phyloP scores from a whole-genome alignment of 2,113 vertebrate species.

The Vicugna pacos region DNA sequence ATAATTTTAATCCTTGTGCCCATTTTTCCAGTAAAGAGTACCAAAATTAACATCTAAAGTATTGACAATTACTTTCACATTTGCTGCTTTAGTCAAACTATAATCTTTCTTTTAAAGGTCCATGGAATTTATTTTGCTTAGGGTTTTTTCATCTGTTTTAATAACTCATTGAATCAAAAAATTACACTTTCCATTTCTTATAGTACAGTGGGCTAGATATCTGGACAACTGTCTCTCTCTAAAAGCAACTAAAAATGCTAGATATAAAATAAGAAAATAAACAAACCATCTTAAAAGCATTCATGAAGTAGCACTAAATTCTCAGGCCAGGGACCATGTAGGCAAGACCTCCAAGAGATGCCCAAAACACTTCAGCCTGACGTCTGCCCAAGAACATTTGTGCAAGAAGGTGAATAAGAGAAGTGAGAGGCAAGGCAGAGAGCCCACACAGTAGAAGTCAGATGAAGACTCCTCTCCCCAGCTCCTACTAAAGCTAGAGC shows the following conservation, averaged over 20 bases:
- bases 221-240: neutral
- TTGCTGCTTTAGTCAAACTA: neutral
- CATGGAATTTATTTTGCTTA: neutral
- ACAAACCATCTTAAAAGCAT: neutral
- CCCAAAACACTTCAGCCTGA: neutral
- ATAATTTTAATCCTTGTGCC: neutral
- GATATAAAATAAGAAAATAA: neutral
- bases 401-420: neutral
- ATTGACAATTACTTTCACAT: neutral
- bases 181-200: neutral
- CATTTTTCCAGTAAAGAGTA: neutral
- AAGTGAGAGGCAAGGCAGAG: neutral
- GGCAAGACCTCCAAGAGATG: neutral
- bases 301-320: neutral
- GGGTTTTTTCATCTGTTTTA: neutral
- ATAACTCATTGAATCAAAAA: neutral
- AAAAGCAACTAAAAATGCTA: neutral
- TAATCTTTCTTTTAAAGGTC: neutral
- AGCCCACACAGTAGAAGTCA: neutral
- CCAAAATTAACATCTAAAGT: conserved; percentile 26
- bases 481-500: neutral
- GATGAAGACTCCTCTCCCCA: too few relatives aligned
- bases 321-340: neutral
- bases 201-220: neutral
- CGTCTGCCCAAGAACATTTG: neutral